These are phyloP conservation scores for Cloeon dipterum DNA, from an alignment of 2,888 invertebrate species.

Conservation along the genomic window DNA sequence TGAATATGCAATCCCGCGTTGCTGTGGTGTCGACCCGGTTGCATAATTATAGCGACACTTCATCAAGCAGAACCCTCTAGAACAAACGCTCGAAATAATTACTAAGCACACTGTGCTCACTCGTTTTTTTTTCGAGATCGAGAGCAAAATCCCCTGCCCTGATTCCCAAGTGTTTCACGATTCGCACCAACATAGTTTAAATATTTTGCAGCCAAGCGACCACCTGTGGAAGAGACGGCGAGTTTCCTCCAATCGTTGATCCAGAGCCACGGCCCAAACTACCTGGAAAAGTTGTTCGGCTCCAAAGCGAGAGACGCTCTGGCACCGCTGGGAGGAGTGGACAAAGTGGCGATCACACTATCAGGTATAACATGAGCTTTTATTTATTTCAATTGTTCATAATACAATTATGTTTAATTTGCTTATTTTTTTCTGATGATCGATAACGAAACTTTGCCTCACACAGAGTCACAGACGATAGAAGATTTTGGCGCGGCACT, in stretches of 20 bases:
- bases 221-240: constrained; percentile 90
- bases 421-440: no score
- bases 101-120: no score
- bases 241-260: constrained; percentile 84
- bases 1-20: no score
- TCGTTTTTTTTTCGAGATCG: no score
- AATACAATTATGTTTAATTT: neutral
- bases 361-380: constrained; percentile 37
- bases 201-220: constrained; percentile 60
- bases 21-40: no score
- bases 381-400: neutral
- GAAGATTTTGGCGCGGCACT: constrained; percentile 82
- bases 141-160: no score
- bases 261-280: constrained; percentile 89
- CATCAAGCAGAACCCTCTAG: no score
- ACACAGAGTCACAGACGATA: constrained; percentile 87
- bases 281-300: constrained; percentile 87
- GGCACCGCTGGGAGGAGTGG: constrained; percentile 78
- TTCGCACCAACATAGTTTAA: no score
- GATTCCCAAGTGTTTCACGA: no score
- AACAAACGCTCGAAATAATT: no score
- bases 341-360: constrained; percentile 85
- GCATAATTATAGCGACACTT: no score
- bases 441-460: no score
- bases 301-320: constrained; percentile 82